Percentiles rank a stretch among this genome's conserved stretches.
These are phyloP conservation scores for Hucho hucho DNA, from an alignment of 2,113 vertebrate genomes.

Conservation along the genomic window DNA sequence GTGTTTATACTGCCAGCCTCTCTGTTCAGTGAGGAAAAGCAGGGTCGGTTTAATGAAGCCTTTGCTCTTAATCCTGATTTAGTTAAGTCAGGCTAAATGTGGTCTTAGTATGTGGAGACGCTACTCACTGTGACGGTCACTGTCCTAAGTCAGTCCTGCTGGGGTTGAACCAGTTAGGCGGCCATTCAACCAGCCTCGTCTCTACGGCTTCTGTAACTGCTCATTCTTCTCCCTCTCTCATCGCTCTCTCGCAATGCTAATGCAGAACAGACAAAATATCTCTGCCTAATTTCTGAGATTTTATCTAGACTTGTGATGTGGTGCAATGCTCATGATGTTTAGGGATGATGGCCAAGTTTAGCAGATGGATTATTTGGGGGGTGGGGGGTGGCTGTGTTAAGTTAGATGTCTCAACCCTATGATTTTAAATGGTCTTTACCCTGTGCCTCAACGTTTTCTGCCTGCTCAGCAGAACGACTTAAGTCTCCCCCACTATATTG, in stretches of 20 bases:
- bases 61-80: conserved; percentile 25
- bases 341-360: conserved; percentile 43
- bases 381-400: conserved; percentile 19
- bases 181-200: background rate
- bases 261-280: conserved; percentile 30
- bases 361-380: conserved; percentile 46
- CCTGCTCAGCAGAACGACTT: conserved; percentile 45
- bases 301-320: conserved; percentile 51
- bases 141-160: background rate
- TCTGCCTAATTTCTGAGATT: conserved; percentile 23
- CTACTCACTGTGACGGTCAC: conserved; percentile 1
- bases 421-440: conserved; percentile 30
- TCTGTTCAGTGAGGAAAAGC: conserved; percentile 22
- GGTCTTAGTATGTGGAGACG: conserved; percentile 19
- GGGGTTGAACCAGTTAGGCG: background rate
- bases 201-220: background rate
- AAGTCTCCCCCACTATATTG: background rate
- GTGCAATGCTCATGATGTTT: conserved; percentile 51
- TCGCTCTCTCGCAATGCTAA: conserved; percentile 28
- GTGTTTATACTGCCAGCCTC: background rate
- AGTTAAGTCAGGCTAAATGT: conserved; percentile 19
- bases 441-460: conserved; percentile 27
- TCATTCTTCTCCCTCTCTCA: conserved; percentile 21
- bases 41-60: conserved; percentile 39
- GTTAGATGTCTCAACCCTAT: conserved; percentile 29